Percentiles rank a stretch among this genome's conserved stretches.
These are phyloP conservation scores for Amphiprion percula DNA, from an alignment of 2,113 vertebrate species.

Conservation along the genomic window DNA sequence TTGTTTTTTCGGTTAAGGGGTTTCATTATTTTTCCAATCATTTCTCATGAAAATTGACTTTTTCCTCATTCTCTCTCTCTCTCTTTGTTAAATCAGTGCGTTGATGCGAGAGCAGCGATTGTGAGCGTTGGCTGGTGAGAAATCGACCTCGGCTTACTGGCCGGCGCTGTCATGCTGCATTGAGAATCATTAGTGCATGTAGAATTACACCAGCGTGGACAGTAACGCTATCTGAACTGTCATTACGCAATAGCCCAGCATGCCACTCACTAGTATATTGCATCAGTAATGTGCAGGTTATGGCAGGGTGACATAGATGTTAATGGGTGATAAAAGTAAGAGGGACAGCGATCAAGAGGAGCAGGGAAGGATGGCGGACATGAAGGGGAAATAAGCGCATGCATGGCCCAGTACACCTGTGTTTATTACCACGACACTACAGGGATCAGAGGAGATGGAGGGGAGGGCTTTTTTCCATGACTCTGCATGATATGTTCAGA, in stretches of 20 bases:
- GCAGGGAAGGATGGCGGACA: conserved; percentile 3
- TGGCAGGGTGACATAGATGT: conserved; percentile 10
- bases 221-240: conserved; percentile 47
- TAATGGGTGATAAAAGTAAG: conserved; percentile 30
- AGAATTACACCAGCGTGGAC: conserved; percentile 49
- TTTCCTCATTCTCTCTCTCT: neutral
- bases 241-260: conserved; percentile 45
- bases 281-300: conserved; percentile 47
- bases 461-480: neutral
- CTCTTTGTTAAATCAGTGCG: neutral
- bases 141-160: neutral
- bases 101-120: neutral
- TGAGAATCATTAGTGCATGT: conserved; percentile 42
- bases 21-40: neutral
- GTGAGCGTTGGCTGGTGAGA: conserved; percentile 6
- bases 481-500: neutral
- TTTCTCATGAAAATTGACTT: neutral
- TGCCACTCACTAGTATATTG: conserved; percentile 19
- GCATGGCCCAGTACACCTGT: too few species aligned
- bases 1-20: neutral
- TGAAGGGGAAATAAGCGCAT: neutral
- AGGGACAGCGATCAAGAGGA: neutral
- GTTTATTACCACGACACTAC: too few species aligned
- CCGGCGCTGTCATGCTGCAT: conserved; percentile 5
- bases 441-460: neutral